Base-by-base conservation (phyloP, 2,797 vertebrate species). In the Streptopelia turtur region DNA sequence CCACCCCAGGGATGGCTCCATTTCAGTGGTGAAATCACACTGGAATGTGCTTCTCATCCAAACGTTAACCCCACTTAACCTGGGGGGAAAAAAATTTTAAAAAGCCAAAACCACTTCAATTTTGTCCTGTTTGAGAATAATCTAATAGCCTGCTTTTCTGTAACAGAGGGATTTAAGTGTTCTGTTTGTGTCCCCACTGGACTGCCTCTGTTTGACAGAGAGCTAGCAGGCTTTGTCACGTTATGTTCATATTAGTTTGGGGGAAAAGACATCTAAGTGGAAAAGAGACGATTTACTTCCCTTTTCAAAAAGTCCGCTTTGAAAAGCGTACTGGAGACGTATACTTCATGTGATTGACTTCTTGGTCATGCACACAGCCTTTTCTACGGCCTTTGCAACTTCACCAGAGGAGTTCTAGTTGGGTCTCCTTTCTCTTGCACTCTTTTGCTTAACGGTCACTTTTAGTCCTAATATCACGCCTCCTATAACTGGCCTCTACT, bases 21-120 rank as follows among this genome's bases (percentile, higher is more conserved):
- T 96, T 96, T 96, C 95, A 89, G 74, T 91, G 78, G 80, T 94
- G 93, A 96, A 95, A 91, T 96, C 95, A 90, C 43, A 16, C 33
- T 66, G 85, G 94, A 96, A 95, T 91, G 90, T 66, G 52, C 45
- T 90, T 89, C 80, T 92, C 13, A 37, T 94, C 63, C 80, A 87
- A 88, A 70, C 0, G 2, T 94, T 94, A 95, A 93, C 87, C 87
- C 93, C 89, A 79, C 80, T 95, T 96, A 90, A 91, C 95, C 87
- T 49, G 47, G 47, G 21, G 47, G 47, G 22, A 22, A 18, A 17
- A 23, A 35, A 61, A 45, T 43, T 41, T 53, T 27, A 63, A 52
- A 25, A 52, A 52, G 16, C 16, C 56, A 65, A 92, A 77, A 61
- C 53, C 45, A 50, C 55, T 83, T 43, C 18, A 41, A 85, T 35